Base-by-base conservation (phyloP, 2,797 vertebrate genomes). In the Enteromius treurensis region DNA sequence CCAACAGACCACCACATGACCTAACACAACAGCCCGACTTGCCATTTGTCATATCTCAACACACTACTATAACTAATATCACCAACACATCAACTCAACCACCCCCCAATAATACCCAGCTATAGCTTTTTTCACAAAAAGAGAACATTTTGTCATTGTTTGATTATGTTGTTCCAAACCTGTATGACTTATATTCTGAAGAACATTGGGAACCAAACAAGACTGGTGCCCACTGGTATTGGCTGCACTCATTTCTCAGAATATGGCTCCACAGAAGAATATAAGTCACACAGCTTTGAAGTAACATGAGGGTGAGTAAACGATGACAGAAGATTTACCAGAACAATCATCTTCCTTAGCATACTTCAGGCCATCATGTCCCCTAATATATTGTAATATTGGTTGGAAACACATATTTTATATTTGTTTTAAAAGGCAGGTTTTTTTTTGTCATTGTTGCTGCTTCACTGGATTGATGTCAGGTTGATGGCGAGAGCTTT, bases 401-500 rank as follows among this genome's bases (percentile, higher is more conserved):
- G 60, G 73, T 49, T 78, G 0, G 40, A 84, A 80, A 73, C 49
- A 17, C 10, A n/a, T 15, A n/a, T 40, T 68, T 34, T 21, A n/a
- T 58, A 11, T 76, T 77, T 45, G 21, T 34, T 75, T 62, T 58
- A 80, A 68, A 49, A 76, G 21, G 62, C 26, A 79, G 67, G 70
- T 45, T 80, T 82, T 82, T 73, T 86, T 83, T 84, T 34, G 79
- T 86, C 77, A 73, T 85, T 79, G 76, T 73, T 19, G 14, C 58
- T 62, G 65, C 67, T 79, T 45, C 23, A 8, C 49, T 40, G 42
- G 53, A 78, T 51, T 69, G 65, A 85, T 55, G 62, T 47, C 67
- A 77, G 71, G 74, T 79, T 81, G 84, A 78, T 83, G 64, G 51
- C 67, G 40, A 70, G 73, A 83, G 74, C 68, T 58, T 77, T 68